These are phyloP conservation scores for Crotophaga sulcirostris DNA, from an alignment of 2,113 vertebrate species.

Conservation along the genomic window DNA sequence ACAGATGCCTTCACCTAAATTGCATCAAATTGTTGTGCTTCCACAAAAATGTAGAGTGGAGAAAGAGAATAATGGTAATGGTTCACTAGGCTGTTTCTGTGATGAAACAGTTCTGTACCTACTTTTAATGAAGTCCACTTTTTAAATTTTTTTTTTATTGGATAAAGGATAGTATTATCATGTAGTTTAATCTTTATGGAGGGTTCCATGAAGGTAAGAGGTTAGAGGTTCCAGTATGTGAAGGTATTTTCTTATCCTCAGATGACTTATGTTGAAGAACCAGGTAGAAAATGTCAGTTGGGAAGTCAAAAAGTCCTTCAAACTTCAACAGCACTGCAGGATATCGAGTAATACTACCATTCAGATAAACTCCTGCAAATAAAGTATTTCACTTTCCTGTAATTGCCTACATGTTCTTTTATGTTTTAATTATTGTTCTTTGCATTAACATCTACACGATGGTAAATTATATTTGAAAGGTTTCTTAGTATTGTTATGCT, in stretches of 20 bases:
- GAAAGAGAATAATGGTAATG: accelerated
- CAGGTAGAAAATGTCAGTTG: background rate
- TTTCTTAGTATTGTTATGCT: background rate
- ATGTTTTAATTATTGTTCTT: background rate
- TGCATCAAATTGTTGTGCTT: background rate
- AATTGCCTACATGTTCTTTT: background rate
- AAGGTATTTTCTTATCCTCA: background rate
- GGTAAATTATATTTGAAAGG: background rate
- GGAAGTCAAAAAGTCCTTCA: background rate
- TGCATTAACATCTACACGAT: background rate
- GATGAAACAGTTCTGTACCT: background rate
- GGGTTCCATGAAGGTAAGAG: background rate
- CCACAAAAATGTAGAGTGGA: background rate
- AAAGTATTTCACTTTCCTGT: background rate
- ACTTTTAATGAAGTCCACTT: background rate
- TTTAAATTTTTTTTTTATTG: background rate
- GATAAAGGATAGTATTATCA: background rate
- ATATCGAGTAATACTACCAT: background rate
- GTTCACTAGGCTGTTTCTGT: background rate
- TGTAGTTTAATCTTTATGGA: background rate
- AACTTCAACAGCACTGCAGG: background rate
- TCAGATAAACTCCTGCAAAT: background rate
- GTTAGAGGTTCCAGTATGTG: background rate
- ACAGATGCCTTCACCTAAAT: background rate
- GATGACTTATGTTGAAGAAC: background rate